Evolutionary conservation across 2,113 vertebrate species (phyloP), one percentile per base, ranked within the genome.

Genomic region (Pachycephala philippinensis): DNA sequence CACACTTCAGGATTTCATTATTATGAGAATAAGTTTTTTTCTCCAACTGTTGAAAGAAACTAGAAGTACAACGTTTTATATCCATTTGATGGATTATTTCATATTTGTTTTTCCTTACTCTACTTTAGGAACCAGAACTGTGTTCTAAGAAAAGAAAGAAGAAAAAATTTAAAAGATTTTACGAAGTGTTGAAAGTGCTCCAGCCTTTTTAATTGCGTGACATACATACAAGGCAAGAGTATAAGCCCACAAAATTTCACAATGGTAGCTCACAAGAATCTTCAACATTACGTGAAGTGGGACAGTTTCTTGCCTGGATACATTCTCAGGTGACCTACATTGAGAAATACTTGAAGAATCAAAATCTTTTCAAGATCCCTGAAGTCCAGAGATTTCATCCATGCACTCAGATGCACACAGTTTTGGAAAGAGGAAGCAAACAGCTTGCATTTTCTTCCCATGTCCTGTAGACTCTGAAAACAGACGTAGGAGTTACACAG

Each of bases 1-100:
- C 28, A 82, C 35, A 53, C n/a, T 71, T 94, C 93, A 92, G 40
- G 44, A 79, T 96, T 89, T 93, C 65, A 79, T 93, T 85, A 85
- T 68, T 79, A 52, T 39, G 18, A 90, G 44, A 57, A 74, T 69
- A 28, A 37, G 21, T 35, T 68, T 84, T 95, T 80, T 90, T 44
- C 37, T 70, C 14, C 8, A 13, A 47, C 47, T 64, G 49, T 56
- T 94, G 90, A 94, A 91, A 95, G 93, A 93, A 93, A 89, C 69
- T 91, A 65, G 49, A 96, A 89, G 21, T 66, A 66, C 13, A 81
- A 39, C 35, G 26, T n/a, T 95, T 75, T 49, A 71, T 78, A 87
- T 39, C 28, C 37, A 66, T 66, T 44, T 71, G 65, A 84, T 68
- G 15, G 35, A 71, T 78, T 64, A 71, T 56, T 76, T 82, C 5